A percentile compares a stretch with the other conserved stretches of the same genome.
Evolutionary conservation across 35 echinoderm and acorn worm species (phyloP).

Genomic region (Acanthaster planci): DNA sequence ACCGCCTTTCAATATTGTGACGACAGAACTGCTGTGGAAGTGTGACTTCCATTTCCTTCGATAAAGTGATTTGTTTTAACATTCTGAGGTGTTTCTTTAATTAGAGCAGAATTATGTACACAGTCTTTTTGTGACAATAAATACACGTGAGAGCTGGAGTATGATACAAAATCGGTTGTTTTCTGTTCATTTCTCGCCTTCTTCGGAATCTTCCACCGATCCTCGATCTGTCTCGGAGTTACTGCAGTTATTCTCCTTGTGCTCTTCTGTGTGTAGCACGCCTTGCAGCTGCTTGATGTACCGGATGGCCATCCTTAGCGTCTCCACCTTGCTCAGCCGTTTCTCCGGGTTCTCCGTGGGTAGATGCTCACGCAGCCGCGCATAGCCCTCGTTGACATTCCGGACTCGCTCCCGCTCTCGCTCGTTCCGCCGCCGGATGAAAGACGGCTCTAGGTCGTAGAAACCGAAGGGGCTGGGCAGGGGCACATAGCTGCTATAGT

Average conservation of each 20-base stretch:
- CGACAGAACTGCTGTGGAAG: too few species aligned
- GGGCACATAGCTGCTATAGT: constrained; percentile 82
- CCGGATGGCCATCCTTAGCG: constrained; percentile 80
- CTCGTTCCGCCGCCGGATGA: constrained; percentile 92
- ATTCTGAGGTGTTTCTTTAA: too few species aligned
- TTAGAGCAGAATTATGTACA: neutral
- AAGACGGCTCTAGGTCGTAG: constrained; percentile 94
- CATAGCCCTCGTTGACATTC: constrained; percentile 95
- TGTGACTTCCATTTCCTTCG: too few species aligned
- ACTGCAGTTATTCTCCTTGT: constrained; percentile 73
- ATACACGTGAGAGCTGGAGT: neutral
- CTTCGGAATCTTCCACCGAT: constrained; percentile 68
- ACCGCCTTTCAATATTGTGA: too few species aligned
- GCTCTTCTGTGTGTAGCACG: constrained; percentile 64
- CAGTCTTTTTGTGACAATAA: neutral
- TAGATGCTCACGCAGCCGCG: constrained; percentile 77
- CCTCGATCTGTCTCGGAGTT: constrained; percentile 65
- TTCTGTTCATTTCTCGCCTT: constrained; percentile 44
- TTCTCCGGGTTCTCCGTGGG: constrained; percentile 92
- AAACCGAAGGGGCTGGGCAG: constrained; percentile 88
- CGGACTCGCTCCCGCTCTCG: constrained; percentile 85
- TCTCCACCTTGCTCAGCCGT: constrained; percentile 94
- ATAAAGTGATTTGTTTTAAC: too few species aligned
- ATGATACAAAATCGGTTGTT: neutral
- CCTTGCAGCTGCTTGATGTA: constrained; percentile 96